Evolutionary conservation across 2,797 vertebrate species (phyloP).

Genomic region (Novumbra hubbsi): DNA sequence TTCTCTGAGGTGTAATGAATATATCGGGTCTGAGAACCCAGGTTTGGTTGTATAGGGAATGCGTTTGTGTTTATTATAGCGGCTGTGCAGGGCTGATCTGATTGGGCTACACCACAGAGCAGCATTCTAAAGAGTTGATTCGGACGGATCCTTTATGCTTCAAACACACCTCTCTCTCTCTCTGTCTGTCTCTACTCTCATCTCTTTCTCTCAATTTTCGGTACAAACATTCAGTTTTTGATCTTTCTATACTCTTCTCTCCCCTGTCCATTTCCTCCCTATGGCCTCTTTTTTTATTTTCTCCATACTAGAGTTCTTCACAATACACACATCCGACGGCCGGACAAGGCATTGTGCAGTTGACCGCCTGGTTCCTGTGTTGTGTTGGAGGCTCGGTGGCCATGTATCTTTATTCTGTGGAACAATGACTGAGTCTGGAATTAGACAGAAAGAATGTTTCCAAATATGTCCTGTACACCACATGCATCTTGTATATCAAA

Average conservation of each 20-base stretch:
- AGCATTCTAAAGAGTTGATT: conserved; percentile 12
- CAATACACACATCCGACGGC: no score
- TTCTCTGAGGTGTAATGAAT: background rate
- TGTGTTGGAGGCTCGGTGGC: no score
- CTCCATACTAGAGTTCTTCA: background rate
- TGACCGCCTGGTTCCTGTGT: no score
- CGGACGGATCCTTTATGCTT: background rate
- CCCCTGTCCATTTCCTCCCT: background rate
- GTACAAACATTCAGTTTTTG: background rate
- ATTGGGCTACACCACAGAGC: background rate
- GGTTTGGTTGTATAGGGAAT: background rate
- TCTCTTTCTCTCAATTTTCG: background rate
- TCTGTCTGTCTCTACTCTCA: background rate
- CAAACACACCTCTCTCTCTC: background rate
- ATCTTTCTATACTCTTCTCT: background rate
- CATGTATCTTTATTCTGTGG: no score
- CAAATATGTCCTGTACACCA: no score
- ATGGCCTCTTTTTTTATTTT: background rate
- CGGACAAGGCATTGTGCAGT: no score
- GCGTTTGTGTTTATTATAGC: background rate
- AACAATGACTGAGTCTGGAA: no score
- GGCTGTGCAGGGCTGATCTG: background rate
- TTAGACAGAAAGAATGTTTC: no score
- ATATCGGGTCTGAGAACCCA: background rate
- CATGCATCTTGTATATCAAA: no score